phyloP scores from a whole-genome alignment of 1,140 invertebrate species.

The Popillia japonica region DNA sequence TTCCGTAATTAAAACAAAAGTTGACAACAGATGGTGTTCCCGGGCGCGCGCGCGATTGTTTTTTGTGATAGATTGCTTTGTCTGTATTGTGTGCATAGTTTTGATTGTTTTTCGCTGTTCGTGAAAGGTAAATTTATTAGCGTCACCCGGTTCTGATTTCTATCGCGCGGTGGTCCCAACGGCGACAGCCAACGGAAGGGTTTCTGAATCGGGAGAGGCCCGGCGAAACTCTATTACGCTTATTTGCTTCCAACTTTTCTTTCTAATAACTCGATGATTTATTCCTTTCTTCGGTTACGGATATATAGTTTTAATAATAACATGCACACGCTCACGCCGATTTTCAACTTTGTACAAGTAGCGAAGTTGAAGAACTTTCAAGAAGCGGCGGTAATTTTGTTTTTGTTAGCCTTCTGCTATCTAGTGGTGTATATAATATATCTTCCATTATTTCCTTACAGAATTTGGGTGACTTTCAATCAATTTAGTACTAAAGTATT shows the following conservation, averaged over 20 bases:
- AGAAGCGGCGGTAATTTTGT: too few relatives aligned
- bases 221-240: background rate
- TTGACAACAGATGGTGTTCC: constrained; percentile 58
- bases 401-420: too few relatives aligned
- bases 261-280: constrained; percentile 40
- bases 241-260: constrained; percentile 29
- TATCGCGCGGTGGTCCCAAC: constrained; percentile 46
- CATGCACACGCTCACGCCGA: too few relatives aligned
- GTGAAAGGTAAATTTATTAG: constrained; percentile 59
- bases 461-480: too few relatives aligned
- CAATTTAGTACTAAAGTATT: too few relatives aligned
- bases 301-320: background rate
- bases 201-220: background rate
- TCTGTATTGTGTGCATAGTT: constrained; percentile 60
- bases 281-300: constrained; percentile 10
- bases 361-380: too few relatives aligned
- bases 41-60: constrained; percentile 54
- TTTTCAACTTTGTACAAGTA: too few relatives aligned
- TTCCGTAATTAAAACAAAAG: constrained; percentile 60
- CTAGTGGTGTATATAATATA: too few relatives aligned
- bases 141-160: constrained; percentile 56
- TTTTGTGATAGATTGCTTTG: constrained; percentile 60
- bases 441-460: too few relatives aligned
- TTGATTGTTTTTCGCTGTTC: constrained; percentile 57
- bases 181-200: constrained; percentile 34